Base-by-base conservation (phyloP, 1,140 invertebrate species). In the Procambarus clarkii region DNA sequence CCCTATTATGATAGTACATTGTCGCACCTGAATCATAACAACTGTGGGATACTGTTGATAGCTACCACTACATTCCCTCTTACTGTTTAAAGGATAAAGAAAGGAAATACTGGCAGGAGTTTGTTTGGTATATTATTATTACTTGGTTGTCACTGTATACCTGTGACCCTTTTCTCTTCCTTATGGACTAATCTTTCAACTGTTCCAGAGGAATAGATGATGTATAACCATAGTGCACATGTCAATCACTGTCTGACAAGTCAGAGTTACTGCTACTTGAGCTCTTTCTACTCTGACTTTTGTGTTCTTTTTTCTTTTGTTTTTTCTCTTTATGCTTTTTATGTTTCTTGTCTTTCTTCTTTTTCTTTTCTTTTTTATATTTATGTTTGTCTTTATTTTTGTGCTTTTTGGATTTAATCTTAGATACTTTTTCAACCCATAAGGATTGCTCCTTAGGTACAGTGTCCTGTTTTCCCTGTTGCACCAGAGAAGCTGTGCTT, bases 281-380 rank as follows among this genome's bases (percentile, higher is more conserved):
- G 2, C 24, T 34, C 50, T 44, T 82, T 24, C 50, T 69, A 8
- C 64, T 82, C 9, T 21, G 44, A 44, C 24, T 44, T 78, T 44
- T 24, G 48, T 54, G 74, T 4, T 45, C 50, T 50, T 78, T 64
- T 44, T 69, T 85, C 76, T 85, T 80, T 24, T 64, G 60, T 21
- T 90, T 84, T 80, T 80, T 85, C 45, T 71, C 45, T 48, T 76
- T 78, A 21, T 91, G 58, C 77, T 79, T 91, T 34, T 91, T 77
- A 64, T 64, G 64, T 48, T 79, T 85, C 54, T 91, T 77, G 24
- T 85, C 74, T 78, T 91, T 91, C 46, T 89, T 69, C 45, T 90
- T 90, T 76, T 91, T 91, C 76, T 91, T 91, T 44, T 91, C 78
- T 54, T 91, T 91, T 60, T 90, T 77, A 9, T 50, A 85, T 54